Conservation (phyloP, 2,888 invertebrate genomes). For the Lasioglossum marginatum region DNA sequence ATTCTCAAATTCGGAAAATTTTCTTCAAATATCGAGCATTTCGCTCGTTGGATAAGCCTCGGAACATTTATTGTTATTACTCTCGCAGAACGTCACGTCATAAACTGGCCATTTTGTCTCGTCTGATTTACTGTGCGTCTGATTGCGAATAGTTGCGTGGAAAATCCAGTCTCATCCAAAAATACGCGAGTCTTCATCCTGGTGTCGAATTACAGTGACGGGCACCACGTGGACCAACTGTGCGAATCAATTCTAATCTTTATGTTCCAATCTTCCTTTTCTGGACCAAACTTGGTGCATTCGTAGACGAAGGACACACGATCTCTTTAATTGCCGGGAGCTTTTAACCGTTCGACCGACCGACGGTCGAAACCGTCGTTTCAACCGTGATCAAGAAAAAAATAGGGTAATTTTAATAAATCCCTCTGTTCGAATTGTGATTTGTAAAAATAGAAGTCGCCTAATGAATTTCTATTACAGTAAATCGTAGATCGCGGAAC, state of each 20-base stretch:
- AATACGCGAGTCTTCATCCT: constrained; percentile 74
- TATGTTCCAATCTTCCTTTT: constrained; percentile 1
- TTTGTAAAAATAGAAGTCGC: too few species aligned
- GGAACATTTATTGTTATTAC: neutral
- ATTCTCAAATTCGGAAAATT: neutral
- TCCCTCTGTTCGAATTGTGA: too few species aligned
- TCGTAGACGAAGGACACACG: neutral
- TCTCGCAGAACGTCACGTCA: neutral
- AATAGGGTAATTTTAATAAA: neutral
- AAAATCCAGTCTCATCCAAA: constrained; percentile 74
- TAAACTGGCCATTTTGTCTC: neutral
- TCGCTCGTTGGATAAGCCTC: neutral
- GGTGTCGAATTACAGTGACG: constrained; percentile 76
- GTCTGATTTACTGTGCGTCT: neutral
- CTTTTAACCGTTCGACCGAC: neutral
- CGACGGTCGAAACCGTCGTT: too few species aligned
- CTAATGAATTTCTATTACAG: neutral
- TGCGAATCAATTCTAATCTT: neutral
- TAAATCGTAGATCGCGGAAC: neutral
- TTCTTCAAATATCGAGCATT: neutral
- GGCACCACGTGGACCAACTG: constrained; percentile 36
- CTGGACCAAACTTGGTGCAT: neutral
- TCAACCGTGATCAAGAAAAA: neutral
- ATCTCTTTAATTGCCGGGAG: neutral
- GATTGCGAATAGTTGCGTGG: constrained; percentile 43